These are phyloP conservation scores for Bombus difficillimus DNA, from an alignment of 1,140 invertebrate genomes.

Conservation along the genomic window DNA sequence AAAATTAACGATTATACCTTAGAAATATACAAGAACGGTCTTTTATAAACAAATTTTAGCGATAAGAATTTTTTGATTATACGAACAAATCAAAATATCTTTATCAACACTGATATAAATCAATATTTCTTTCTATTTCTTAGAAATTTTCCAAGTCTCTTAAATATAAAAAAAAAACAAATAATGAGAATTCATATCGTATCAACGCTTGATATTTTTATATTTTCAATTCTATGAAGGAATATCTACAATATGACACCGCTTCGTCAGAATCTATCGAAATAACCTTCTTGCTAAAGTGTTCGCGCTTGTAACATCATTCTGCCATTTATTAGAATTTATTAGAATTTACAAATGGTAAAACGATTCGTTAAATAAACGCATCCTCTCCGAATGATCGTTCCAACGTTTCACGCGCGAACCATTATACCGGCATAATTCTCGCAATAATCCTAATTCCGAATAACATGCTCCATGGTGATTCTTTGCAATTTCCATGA, in stretches of 20 bases:
- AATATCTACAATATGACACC: too few relatives aligned
- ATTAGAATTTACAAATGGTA: neutral
- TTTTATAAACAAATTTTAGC: too few relatives aligned
- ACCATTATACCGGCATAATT: neutral
- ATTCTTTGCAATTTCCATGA: conserved; percentile 32
- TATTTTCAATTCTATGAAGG: neutral
- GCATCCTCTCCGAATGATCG: neutral
- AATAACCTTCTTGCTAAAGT: neutral
- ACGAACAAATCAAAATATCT: too few relatives aligned
- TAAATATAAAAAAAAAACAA: too few relatives aligned
- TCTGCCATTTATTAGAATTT: neutral
- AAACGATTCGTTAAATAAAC: neutral
- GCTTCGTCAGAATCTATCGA: neutral
- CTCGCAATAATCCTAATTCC: conserved; percentile 1
- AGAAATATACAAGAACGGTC: too few relatives aligned
- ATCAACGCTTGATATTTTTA: neutral
- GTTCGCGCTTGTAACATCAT: neutral
- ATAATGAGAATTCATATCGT: too few relatives aligned
- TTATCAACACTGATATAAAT: too few relatives aligned
- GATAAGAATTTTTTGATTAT: neutral
- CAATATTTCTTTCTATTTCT: too few relatives aligned
- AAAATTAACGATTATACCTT: too few relatives aligned
- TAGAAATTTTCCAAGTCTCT: too few relatives aligned
- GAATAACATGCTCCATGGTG: conserved; percentile 1
- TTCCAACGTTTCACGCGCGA: neutral